Evolutionary conservation across 2,888 invertebrate genomes (phyloP), one percentile per base, ranked within the genome.

Genomic region (Operophtera brumata): DNA sequence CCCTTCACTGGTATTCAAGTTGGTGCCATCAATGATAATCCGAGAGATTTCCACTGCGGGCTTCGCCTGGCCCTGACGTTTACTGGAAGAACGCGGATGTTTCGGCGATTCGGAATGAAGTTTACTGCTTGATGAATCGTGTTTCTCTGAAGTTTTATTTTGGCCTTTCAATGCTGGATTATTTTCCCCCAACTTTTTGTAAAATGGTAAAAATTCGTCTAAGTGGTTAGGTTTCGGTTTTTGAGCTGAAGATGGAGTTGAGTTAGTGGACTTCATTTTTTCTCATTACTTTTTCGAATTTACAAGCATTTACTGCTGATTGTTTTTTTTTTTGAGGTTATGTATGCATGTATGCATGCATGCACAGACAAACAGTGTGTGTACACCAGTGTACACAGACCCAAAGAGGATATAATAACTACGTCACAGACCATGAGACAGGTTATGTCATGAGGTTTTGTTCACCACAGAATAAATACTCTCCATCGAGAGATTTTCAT

Each of bases 181-280:
- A 6, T 37, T 46, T 10, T 84, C 84, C 3, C 70, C 66, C 32
- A 72, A 66, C 54, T 77, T 71, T 75, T 78, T 80, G 57, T 88
- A 88, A 34, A 78, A 69, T 48, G 75, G 70, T 26, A 78, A 65
- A 70, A 84, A 88, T 41, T 85, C 82, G 41, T 75, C 73, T 25
- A 76, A 71, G 67, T 75, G 78, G 51, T 75, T 76, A 30, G 61
- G 59, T 59, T 73, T 73, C 1, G 32, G 10, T 50, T 50, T 62
- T 34, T 71, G 71, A 13, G 48, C 40, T 13, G 68, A 40, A 42
- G 57, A 59, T 43, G 65, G 64, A 26, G 49, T 50, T 26, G 42
- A 44, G 9, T 13, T 11, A 26, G 25, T 12, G 3, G 39, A 40
- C 10, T 39, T 34, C 53, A 54, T 54, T 45, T 11, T 44, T 28